Percentiles rank a stretch among this genome's conserved stretches.
phyloP scores from a whole-genome alignment of 2,797 vertebrate species.

The Sebastes nivosus region DNA sequence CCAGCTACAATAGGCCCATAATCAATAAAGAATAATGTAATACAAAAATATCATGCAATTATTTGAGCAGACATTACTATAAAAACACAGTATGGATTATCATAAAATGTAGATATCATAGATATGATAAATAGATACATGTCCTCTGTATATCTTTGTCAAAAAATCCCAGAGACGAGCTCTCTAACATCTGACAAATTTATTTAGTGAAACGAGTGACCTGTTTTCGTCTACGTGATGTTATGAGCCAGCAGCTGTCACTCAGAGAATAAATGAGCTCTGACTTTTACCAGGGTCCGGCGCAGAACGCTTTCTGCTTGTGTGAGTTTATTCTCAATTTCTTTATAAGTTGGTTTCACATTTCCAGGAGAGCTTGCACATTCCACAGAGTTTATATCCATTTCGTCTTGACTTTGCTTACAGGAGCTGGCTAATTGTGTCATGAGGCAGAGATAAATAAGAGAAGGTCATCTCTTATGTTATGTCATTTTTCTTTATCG shows the following conservation, averaged over 20 bases:
- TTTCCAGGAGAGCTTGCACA: slow-evolving; percentile 20
- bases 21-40: background rate
- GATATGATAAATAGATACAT: no score
- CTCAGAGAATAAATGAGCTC: background rate
- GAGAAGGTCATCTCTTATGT: background rate
- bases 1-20: background rate
- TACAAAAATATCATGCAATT: background rate
- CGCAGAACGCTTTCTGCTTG: background rate
- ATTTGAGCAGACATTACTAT: background rate
- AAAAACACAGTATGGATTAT: background rate
- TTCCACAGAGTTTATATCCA: slow-evolving; percentile 14
- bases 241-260: background rate
- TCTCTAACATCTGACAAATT: background rate
- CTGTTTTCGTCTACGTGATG: background rate
- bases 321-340: slow-evolving; percentile 1
- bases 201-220: background rate
- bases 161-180: background rate
- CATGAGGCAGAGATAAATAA: slow-evolving; percentile 7
- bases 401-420: slow-evolving; percentile 14
- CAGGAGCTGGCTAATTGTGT: background rate
- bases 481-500: background rate
- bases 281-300: background rate
- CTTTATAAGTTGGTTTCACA: background rate
- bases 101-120: background rate
- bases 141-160: background rate